phyloP scores from a whole-genome alignment of 2,888 invertebrate genomes.

The Pyrgus malvae region DNA sequence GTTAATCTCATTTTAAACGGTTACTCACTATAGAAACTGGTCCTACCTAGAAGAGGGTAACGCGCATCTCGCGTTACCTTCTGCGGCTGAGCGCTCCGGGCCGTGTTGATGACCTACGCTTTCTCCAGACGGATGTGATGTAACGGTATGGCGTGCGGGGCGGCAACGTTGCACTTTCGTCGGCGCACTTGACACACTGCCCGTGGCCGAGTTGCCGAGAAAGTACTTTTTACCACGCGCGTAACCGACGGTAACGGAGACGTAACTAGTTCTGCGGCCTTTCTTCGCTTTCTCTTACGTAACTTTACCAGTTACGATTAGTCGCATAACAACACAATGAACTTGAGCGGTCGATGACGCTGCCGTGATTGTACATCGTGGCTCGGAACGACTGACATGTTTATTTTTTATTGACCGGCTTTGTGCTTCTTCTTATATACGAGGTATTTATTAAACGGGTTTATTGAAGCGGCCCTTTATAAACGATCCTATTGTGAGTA shows the following conservation, averaged over 20 bases:
- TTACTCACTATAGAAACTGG: background rate
- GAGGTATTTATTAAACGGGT: constrained; percentile 13
- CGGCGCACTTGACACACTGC: constrained; percentile 81
- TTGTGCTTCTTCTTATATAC: constrained; percentile 8
- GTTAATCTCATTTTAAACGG: background rate
- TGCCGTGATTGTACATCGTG: constrained; percentile 36
- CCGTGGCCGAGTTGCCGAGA: constrained; percentile 80
- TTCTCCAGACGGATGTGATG: constrained; percentile 77
- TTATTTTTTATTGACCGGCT: constrained; percentile 24
- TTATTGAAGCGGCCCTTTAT: constrained; percentile 2
- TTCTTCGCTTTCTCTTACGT: constrained; percentile 79
- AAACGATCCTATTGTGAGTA: constrained; percentile 5
- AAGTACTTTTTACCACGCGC: constrained; percentile 78
- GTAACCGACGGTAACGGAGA: constrained; percentile 68
- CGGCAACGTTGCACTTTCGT: constrained; percentile 76
- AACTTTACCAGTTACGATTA: constrained; percentile 70
- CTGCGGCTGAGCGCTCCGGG: constrained; percentile 36
- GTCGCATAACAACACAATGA: constrained; percentile 68
- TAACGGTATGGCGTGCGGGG: constrained; percentile 56
- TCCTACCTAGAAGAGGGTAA: background rate
- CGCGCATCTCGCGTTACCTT: too few relatives aligned
- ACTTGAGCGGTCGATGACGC: constrained; percentile 63
- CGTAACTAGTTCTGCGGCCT: constrained; percentile 71
- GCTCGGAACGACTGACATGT: constrained; percentile 36
- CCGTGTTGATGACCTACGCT: constrained; percentile 70